phyloP scores from a whole-genome alignment of 2,113 vertebrate genomes.

The Petaurus breviceps region DNA sequence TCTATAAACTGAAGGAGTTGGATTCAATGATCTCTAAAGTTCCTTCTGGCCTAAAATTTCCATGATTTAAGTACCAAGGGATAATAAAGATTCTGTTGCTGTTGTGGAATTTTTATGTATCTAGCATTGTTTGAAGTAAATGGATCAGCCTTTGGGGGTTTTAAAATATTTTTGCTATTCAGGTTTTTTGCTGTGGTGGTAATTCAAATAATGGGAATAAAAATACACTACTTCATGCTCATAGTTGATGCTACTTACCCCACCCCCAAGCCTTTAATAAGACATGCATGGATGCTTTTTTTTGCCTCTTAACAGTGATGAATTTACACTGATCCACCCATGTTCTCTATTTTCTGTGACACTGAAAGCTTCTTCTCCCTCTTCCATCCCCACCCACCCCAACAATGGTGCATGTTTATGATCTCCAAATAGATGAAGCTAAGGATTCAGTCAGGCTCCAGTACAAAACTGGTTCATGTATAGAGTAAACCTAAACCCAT shows the following conservation, averaged over 20 bases:
- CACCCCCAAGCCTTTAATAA: not conserved
- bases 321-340: not conserved
- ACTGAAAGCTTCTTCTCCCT: not conserved
- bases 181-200: not conserved
- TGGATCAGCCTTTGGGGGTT: slow-evolving; percentile 7
- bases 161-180: slow-evolving; percentile 8
- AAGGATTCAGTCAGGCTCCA: not conserved
- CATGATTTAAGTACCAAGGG: not conserved
- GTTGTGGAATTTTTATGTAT: slow-evolving; percentile 17
- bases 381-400: not conserved
- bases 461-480: not conserved
- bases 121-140: slow-evolving; percentile 11
- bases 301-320: not conserved
- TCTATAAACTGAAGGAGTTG: not conserved
- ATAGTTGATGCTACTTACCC: not conserved
- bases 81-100: not conserved
- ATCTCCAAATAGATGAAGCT: not conserved
- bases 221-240: slow-evolving; percentile 1
- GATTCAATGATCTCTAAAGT: not conserved
- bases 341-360: not conserved
- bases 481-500: not conserved
- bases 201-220: not conserved
- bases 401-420: not conserved
- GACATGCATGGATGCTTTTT: not conserved
- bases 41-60: not conserved